A percentile compares a stretch with the other conserved stretches of the same genome.
Evolutionary conservation across 2,797 vertebrate species (phyloP).

Genomic region (Micropoecilia bifurca): DNA sequence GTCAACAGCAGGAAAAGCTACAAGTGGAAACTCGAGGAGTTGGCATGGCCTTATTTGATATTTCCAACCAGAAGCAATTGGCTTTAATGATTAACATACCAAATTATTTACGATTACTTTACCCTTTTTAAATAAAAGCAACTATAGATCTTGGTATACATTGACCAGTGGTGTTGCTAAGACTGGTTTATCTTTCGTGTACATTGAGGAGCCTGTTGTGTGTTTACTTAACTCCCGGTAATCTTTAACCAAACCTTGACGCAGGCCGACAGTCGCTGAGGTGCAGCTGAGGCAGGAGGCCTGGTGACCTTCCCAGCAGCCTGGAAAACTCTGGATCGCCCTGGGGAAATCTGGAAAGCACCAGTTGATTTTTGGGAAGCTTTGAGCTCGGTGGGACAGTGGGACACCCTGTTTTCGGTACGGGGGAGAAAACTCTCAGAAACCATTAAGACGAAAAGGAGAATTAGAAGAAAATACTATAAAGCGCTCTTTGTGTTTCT

Average conservation of each 20-base stretch:
- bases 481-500: slow-evolving; percentile 51
- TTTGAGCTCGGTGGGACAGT: slow-evolving; percentile 45
- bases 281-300: slow-evolving; percentile 19
- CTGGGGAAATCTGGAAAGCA: slow-evolving; percentile 62
- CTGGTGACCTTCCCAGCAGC: slow-evolving; percentile 49
- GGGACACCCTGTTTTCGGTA: slow-evolving; percentile 23
- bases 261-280: background rate
- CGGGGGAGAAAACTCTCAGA: slow-evolving; percentile 42
- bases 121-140: background rate
- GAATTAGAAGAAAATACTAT: slow-evolving; percentile 50
- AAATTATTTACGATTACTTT: background rate
- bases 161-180: background rate
- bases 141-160: background rate
- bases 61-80: background rate
- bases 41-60: background rate
- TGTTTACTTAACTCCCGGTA: background rate
- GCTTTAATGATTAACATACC: background rate
- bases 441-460: slow-evolving; percentile 36
- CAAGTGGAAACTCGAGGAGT: background rate
- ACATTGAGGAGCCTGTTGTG: background rate
- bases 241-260: background rate
- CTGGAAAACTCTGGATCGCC: slow-evolving; percentile 44
- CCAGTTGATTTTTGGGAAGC: slow-evolving; percentile 47
- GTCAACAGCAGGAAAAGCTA: background rate
- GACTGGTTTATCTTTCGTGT: background rate